Percentiles rank a stretch among this genome's conserved stretches.
phyloP scores from a whole-genome alignment of 2,113 vertebrate species.

The Trogon melanurus region DNA sequence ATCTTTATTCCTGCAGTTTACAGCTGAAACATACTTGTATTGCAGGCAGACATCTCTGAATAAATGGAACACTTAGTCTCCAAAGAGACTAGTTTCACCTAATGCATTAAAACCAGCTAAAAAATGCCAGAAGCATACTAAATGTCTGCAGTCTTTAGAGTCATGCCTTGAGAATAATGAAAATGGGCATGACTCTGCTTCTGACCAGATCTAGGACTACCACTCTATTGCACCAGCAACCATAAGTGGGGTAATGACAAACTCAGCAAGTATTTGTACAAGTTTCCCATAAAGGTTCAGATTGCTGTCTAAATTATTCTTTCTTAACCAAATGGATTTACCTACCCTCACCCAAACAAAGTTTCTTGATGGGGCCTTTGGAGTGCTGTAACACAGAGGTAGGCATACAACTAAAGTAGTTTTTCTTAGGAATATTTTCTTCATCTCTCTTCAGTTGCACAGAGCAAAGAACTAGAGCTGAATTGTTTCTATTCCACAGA shows the following conservation, averaged over 20 bases:
- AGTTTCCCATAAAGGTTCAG: neutral
- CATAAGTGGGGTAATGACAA: neutral
- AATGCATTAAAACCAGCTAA: neutral
- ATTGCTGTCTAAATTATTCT: neutral
- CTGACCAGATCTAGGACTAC: neutral
- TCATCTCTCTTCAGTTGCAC: neutral
- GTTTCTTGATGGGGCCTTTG: neutral
- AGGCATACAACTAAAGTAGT: too few relatives aligned
- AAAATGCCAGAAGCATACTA: neutral
- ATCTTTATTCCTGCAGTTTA: neutral
- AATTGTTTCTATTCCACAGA: neutral
- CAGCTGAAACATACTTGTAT: neutral
- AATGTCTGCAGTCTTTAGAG: neutral
- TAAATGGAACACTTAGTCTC: neutral
- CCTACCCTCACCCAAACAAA: neutral
- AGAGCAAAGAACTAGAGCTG: neutral
- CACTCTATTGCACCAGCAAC: neutral
- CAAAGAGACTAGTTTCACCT: neutral
- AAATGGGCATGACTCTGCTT: neutral
- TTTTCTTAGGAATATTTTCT: neutral
- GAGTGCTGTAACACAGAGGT: neutral
- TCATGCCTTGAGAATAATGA: neutral
- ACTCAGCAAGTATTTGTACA: neutral
- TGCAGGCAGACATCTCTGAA: neutral
- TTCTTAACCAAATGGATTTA: neutral